Percentiles rank a stretch among this genome's conserved stretches.
phyloP scores from a whole-genome alignment of 2,888 invertebrate species.

The Lasioglossum lativentre region DNA sequence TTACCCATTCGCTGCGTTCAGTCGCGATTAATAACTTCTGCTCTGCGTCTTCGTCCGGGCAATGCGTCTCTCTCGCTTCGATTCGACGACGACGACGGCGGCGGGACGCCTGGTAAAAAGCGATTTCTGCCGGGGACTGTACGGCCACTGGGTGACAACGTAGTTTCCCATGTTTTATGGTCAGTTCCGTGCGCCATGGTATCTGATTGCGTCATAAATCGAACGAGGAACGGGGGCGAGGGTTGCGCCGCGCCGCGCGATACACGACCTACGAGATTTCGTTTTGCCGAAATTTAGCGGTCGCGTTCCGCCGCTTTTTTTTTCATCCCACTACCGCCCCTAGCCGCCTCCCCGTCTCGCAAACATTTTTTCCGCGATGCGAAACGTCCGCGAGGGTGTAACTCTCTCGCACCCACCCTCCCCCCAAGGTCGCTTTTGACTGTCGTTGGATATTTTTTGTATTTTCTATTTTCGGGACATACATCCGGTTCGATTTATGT shows the following conservation, averaged over 20 bases:
- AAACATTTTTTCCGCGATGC: constrained; percentile 36
- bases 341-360: neutral
- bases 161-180: constrained; percentile 82
- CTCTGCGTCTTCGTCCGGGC: constrained; percentile 6
- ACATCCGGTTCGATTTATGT: neutral
- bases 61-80: constrained; percentile 27
- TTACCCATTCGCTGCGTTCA: constrained; percentile 49
- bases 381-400: constrained; percentile 29
- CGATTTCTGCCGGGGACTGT: constrained; percentile 71
- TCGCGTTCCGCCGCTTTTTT: constrained; percentile 51
- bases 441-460: neutral
- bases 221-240: constrained; percentile 74
- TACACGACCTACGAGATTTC: constrained; percentile 75
- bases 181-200: constrained; percentile 80
- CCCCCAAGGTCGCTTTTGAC: constrained; percentile 25
- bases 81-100: neutral
- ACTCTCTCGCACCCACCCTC: constrained; percentile 31
- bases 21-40: constrained; percentile 64
- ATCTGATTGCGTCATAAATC: constrained; percentile 83
- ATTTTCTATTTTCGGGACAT: neutral
- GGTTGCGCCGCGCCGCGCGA: constrained; percentile 68
- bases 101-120: constrained; percentile 32
- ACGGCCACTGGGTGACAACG: constrained; percentile 78
- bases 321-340: neutral
- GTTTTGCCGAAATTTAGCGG: constrained; percentile 75